Evolutionary conservation across 1,140 invertebrate species (phyloP).

Genomic region (Drosophila obscura): DNA sequence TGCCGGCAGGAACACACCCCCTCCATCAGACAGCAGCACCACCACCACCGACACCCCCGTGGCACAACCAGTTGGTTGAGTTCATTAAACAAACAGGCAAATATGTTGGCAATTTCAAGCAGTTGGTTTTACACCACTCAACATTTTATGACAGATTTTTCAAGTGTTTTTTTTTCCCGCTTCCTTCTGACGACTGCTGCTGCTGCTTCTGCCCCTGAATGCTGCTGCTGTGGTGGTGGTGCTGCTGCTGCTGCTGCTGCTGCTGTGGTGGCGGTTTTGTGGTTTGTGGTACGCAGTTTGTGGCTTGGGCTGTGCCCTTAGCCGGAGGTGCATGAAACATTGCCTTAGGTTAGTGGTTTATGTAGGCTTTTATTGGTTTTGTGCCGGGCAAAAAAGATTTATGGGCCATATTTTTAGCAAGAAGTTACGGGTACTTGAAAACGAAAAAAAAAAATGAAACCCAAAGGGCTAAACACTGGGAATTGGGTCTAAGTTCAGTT

Average conservation of each 20-base stretch:
- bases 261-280: constrained; percentile 46
- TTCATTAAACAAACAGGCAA: constrained; percentile 79
- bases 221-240: constrained; percentile 7
- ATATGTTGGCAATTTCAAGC: constrained; percentile 78
- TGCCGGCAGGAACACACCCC: too few relatives aligned
- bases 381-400: constrained; percentile 65
- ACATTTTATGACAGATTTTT: constrained; percentile 81
- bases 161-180: constrained; percentile 63
- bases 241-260: constrained; percentile 8
- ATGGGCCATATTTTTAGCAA: constrained; percentile 63
- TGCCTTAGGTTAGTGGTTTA: constrained; percentile 78
- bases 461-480: constrained; percentile 6
- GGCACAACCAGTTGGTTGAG: constrained; percentile 33
- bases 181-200: constrained; percentile 14
- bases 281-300: constrained; percentile 50
- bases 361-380: constrained; percentile 74
- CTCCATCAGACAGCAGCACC: constrained; percentile 8
- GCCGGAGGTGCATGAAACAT: constrained; percentile 30
- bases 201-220: neutral
- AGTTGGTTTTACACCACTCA: constrained; percentile 72
- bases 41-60: neutral
- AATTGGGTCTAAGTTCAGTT: constrained; percentile 12
- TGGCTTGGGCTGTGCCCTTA: constrained; percentile 30
- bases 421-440: constrained; percentile 40
- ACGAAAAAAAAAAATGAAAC: constrained; percentile 2